Conservation (phyloP, 2,113 vertebrate species). For the Chauna torquata region DNA sequence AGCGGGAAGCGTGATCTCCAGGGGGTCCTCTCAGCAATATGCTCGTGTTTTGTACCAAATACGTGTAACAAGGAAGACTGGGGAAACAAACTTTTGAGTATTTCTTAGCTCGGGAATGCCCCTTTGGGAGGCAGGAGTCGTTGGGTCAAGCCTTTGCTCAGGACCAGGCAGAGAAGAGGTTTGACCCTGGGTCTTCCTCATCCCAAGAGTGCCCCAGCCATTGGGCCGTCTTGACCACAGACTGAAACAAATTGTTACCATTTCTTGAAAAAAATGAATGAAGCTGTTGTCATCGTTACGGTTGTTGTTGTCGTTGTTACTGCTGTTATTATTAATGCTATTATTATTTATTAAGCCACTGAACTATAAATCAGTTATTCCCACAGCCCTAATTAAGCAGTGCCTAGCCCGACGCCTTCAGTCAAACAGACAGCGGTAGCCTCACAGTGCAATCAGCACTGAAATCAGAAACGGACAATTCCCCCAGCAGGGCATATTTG, state of each 20-base stretch:
- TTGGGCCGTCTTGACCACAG: neutral
- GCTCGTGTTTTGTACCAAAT: neutral
- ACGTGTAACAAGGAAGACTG: neutral
- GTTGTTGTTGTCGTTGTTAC: neutral
- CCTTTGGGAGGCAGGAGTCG: neutral
- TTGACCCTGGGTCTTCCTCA: neutral
- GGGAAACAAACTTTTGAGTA: neutral
- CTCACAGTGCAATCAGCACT: neutral
- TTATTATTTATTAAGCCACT: slow-evolving; percentile 16
- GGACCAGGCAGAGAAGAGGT: neutral
- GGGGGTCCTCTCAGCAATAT: rapidly evolving
- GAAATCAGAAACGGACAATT: neutral
- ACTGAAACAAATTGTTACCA: neutral
- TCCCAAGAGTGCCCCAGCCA: neutral
- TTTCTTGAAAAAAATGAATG: neutral
- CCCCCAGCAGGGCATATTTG: neutral
- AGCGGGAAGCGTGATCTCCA: neutral
- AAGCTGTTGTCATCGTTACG: neutral
- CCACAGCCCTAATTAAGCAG: neutral
- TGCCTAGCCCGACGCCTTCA: neutral
- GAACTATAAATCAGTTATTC: neutral
- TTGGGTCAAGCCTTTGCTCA: neutral
- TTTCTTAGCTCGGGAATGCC: neutral
- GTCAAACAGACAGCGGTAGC: neutral
- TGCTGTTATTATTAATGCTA: neutral